Base-by-base conservation (phyloP, 2,797 vertebrate species). In the Brotula barbata region DNA sequence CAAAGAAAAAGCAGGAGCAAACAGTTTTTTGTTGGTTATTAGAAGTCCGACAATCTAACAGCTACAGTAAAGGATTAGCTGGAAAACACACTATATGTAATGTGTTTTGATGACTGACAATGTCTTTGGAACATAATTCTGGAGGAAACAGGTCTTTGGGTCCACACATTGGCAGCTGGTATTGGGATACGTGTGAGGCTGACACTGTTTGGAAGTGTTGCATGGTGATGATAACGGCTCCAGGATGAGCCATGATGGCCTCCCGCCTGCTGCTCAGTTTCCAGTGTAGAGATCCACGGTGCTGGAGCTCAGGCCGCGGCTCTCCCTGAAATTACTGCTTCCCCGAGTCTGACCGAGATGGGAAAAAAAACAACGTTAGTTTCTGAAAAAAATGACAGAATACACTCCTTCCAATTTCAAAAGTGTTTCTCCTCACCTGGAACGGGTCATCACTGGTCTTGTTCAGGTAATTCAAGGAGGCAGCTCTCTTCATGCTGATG, bases 391-490 rank as follows among this genome's bases (percentile, higher is more conserved):
- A 2, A 5, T 33, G 23, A 25, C 17, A 34, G 10, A 7, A 3
- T 21, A 25, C n/a, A 5, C 17, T 39, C 40, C 2, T n/a, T n/a
- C n/a, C n/a, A n/a, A n/a, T n/a, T n/a, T n/a, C n/a, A n/a, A n/a
- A n/a, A 33, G 19, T 36, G 7, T n/a, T 3, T 7, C 39, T 46
- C 16, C 69, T 92, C 82, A 98, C 97, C 94, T 96, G 94, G 76
- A 94, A 94, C 0, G 89, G 75, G 47, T 94, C 93, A 2, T 96
- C 94, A 0, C 86, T 92, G 65, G 93, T 91, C 83, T 93, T 95
- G 83, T 98, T 96, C 87, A 99, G 89, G 75, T 95, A 93, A 84
- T 94, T 98, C 71, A 99, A 87, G 0, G 96, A 98, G 0, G 95
- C 92, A 3, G 96, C 95, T 83, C 96, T 88, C 77, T 98, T 98